A percentile compares a stretch with the other conserved stretches of the same genome.
Conservation (phyloP, 2,113 vertebrate genomes). For the Pantherophis guttatus region DNA sequence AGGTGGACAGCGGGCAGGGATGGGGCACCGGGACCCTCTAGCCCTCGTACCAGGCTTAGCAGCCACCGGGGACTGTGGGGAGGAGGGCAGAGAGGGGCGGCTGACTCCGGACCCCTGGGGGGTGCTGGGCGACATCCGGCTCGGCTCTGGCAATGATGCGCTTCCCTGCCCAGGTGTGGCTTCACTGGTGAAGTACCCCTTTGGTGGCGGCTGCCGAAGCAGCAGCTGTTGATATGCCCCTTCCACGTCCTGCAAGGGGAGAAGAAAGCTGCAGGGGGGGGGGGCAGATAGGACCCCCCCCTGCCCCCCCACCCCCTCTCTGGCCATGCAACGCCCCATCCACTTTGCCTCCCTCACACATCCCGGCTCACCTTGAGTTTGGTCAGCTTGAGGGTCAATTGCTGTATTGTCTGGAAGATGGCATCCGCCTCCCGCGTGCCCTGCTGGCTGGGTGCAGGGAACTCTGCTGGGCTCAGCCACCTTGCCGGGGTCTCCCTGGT, state of each 20-base stretch:
- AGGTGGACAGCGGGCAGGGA: no score
- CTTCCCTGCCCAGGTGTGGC: conserved; percentile 34
- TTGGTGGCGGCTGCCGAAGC: conserved; percentile 55
- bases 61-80: not conserved
- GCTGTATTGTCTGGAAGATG: conserved; percentile 68
- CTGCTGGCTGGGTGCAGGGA: conserved; percentile 18
- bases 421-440: conserved; percentile 46
- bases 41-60: not conserved
- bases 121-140: not conserved
- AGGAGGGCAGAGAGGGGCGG: not conserved
- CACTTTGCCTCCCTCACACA: fast-evolving
- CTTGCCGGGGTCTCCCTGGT: not conserved
- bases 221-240: conserved; percentile 63
- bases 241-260: conserved; percentile 59
- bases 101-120: not conserved
- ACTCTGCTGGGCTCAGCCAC: not conserved
- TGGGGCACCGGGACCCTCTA: not conserved
- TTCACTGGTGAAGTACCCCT: conserved; percentile 1
- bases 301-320: not conserved
- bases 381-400: conserved; percentile 64
- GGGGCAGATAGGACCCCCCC: not conserved
- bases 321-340: fast-evolving
- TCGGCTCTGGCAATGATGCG: not conserved
- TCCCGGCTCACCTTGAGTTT: conserved; percentile 60
- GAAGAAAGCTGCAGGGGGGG: not conserved